Conservation (phyloP, 2,113 vertebrate species). For the Suncus etruscus region DNA sequence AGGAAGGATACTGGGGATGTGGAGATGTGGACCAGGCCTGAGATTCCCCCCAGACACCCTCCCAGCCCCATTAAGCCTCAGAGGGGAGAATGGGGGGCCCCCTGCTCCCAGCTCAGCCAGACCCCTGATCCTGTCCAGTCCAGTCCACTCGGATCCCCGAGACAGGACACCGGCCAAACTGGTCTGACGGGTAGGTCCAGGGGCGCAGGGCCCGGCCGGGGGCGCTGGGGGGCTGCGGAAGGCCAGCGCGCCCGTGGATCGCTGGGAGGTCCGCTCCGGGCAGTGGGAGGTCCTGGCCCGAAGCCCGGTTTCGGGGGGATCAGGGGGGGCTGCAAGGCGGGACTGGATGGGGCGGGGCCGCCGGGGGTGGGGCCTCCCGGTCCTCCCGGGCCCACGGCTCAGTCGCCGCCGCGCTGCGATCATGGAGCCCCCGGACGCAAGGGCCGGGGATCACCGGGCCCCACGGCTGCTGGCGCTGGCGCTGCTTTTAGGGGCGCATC, state of each 20-base stretch:
- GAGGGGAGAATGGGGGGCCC: too few species aligned
- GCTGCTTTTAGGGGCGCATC: conserved; percentile 63
- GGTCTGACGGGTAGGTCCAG: neutral
- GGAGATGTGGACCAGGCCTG: neutral
- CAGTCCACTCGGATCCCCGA: too few species aligned
- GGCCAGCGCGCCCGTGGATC: neutral
- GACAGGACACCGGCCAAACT: neutral
- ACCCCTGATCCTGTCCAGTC: neutral
- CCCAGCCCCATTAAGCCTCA: too few species aligned
- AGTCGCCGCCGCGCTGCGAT: neutral
- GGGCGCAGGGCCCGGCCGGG: too few species aligned
- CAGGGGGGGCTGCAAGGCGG: neutral
- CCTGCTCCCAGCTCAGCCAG: neutral
- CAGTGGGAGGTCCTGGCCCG: conserved; percentile 77
- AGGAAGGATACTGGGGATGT: neutral
- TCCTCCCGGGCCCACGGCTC: conserved; percentile 24
- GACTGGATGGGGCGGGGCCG: neutral
- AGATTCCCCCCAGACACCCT: neutral
- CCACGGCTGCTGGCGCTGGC: conserved; percentile 58
- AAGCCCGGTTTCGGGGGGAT: conserved; percentile 11
- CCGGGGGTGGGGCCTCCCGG: conserved; percentile 61
- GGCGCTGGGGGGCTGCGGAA: neutral
- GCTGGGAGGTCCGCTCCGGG: conserved; percentile 66
- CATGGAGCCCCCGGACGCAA: neutral
- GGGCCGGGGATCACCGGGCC: neutral